These are phyloP conservation scores for Octomys mimax DNA, from an alignment of 2,797 vertebrate species.

Conservation along the genomic window DNA sequence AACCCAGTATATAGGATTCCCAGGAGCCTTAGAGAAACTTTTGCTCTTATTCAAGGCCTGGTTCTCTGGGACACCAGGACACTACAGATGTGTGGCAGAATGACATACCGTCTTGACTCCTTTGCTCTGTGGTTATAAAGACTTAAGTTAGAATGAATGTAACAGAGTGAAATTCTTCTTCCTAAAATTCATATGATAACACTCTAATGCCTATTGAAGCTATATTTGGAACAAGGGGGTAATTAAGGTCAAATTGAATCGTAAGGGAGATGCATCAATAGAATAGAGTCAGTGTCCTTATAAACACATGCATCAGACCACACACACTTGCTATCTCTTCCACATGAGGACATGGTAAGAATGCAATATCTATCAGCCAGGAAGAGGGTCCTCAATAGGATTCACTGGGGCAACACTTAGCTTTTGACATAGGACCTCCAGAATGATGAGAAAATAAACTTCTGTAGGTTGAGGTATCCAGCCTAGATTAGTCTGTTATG, in stretches of 20 bases:
- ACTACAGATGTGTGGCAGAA: not conserved
- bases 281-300: not conserved
- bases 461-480: not conserved
- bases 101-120: not conserved
- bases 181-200: not conserved
- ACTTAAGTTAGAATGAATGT: not conserved
- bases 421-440: not conserved
- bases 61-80: not conserved
- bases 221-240: not conserved
- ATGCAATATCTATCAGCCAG: not conserved
- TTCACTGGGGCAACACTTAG: not conserved
- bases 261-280: not conserved
- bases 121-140: not conserved
- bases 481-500: not conserved
- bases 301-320: not conserved
- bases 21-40: not conserved
- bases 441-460: not conserved
- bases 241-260: not conserved
- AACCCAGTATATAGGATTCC: not conserved
- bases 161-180: not conserved
- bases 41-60: not conserved
- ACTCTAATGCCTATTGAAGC: not conserved
- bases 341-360: not conserved
- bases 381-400: not conserved
- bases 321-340: rapidly evolving